Conservation (phyloP, 2,888 invertebrate species). For the Cryptocephalus primarius region DNA sequence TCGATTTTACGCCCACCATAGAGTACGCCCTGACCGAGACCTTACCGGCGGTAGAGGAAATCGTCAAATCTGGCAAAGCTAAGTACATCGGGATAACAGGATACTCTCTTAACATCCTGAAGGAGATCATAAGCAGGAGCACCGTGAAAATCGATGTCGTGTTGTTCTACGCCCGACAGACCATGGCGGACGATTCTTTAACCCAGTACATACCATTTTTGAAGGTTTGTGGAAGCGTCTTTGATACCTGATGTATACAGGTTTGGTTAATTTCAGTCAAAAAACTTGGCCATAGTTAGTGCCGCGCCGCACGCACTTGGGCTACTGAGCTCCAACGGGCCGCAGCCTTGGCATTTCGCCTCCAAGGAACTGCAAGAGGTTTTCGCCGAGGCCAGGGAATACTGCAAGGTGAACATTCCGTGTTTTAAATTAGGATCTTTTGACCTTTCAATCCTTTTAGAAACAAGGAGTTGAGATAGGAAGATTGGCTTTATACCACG, state of each 20-base stretch:
- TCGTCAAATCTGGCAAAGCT: conserved; percentile 62
- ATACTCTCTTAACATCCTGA: conserved; percentile 68
- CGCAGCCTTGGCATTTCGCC: conserved; percentile 75
- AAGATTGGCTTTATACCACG: conserved; percentile 58
- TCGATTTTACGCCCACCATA: conserved; percentile 71
- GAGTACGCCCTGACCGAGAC: conserved; percentile 76
- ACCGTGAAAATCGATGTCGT: conserved; percentile 51
- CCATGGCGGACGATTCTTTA: conserved; percentile 69
- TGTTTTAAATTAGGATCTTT: conserved; percentile 1
- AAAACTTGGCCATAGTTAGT: conserved; percentile 66
- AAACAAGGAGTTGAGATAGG: conserved; percentile 54
- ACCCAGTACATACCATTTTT: conserved; percentile 63
- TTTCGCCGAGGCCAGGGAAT: conserved; percentile 50
- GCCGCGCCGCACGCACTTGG: conserved; percentile 78
- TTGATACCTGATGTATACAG: neutral
- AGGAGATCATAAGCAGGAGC: conserved; percentile 58
- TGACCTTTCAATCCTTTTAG: no score
- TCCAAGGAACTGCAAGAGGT: conserved; percentile 47
- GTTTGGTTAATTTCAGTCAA: no score
- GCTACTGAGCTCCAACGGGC: conserved; percentile 62
- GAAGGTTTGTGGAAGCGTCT: conserved; percentile 42
- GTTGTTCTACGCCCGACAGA: conserved; percentile 69
- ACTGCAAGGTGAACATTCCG: conserved; percentile 47
- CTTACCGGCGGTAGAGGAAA: conserved; percentile 65
- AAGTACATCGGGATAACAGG: conserved; percentile 78